These are phyloP conservation scores for Ariopsis seemanni DNA, from an alignment of 2,113 vertebrate species.

Conservation along the genomic window DNA sequence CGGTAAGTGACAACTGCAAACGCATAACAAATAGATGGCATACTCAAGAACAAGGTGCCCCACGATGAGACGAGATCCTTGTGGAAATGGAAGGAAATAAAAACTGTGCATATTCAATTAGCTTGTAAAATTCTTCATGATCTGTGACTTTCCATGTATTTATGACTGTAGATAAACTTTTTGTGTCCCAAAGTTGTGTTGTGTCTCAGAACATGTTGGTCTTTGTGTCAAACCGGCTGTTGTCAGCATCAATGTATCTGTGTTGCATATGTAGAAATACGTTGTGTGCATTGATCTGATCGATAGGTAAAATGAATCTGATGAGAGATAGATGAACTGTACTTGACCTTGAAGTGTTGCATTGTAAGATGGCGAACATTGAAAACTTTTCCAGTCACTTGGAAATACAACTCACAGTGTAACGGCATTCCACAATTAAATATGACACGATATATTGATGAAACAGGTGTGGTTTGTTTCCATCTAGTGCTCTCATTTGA, in stretches of 20 bases:
- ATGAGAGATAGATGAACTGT: background rate
- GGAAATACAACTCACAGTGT: slow-evolving; percentile 37
- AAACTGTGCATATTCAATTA: slow-evolving; percentile 2
- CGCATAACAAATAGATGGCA: background rate
- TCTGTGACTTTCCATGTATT: slow-evolving; percentile 7
- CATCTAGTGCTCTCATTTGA: background rate
- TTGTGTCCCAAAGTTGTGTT: slow-evolving; percentile 4
- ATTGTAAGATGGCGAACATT: background rate
- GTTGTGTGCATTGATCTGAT: background rate
- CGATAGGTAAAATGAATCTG: background rate
- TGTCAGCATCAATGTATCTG: background rate
- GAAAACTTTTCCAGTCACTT: background rate
- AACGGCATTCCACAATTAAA: slow-evolving; percentile 55
- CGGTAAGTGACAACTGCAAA: background rate
- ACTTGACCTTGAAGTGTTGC: background rate
- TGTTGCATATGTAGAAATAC: background rate
- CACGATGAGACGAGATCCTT: background rate
- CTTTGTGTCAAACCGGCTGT: background rate
- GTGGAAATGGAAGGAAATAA: background rate
- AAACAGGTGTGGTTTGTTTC: background rate
- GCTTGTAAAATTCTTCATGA: slow-evolving; percentile 12
- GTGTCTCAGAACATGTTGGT: background rate
- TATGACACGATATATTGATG: slow-evolving; percentile 6
- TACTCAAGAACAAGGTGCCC: background rate
- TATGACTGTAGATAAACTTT: background rate